Conservation (phyloP, 2,888 invertebrate genomes). For the Siphlonurus alternatus region DNA sequence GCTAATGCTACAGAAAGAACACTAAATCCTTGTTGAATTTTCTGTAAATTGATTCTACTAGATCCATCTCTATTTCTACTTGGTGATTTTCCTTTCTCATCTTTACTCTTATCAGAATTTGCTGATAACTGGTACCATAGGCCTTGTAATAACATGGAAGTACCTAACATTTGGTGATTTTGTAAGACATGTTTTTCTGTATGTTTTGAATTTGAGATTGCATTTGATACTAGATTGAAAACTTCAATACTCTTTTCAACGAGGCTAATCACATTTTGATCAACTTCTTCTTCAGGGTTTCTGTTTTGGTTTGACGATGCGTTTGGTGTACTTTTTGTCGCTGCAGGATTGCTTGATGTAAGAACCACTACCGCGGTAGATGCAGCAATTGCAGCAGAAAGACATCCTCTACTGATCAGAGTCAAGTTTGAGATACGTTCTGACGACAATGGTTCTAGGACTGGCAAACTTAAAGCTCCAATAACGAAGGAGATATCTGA, state of each 20-base stretch:
- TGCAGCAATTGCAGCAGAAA: constrained; percentile 39
- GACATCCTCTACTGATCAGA: constrained; percentile 62
- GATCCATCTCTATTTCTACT: constrained; percentile 37
- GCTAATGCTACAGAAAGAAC: constrained; percentile 81
- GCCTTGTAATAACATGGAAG: constrained; percentile 75
- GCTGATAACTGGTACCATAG: constrained; percentile 63
- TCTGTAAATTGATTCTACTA: constrained; percentile 46
- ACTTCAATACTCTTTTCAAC: constrained; percentile 80
- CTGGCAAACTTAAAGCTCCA: constrained; percentile 66
- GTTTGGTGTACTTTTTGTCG: not conserved
- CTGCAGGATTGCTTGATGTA: not conserved
- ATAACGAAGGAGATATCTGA: constrained; percentile 72
- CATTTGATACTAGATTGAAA: constrained; percentile 61
- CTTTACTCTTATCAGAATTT: constrained; percentile 23
- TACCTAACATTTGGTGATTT: constrained; percentile 75
- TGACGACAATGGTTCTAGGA: constrained; percentile 72
- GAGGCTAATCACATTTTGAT: constrained; percentile 61
- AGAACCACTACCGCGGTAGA: constrained; percentile 10
- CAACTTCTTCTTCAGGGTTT: constrained; percentile 62
- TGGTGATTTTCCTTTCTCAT: constrained; percentile 41
- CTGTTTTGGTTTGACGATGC: not conserved
- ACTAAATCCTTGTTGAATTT: constrained; percentile 75
- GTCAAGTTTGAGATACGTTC: constrained; percentile 69
- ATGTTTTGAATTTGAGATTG: constrained; percentile 68
- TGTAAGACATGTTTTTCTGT: constrained; percentile 79